These are phyloP conservation scores for Hylaeus volcanicus DNA, from an alignment of 1,140 invertebrate species.

Conservation along the genomic window DNA sequence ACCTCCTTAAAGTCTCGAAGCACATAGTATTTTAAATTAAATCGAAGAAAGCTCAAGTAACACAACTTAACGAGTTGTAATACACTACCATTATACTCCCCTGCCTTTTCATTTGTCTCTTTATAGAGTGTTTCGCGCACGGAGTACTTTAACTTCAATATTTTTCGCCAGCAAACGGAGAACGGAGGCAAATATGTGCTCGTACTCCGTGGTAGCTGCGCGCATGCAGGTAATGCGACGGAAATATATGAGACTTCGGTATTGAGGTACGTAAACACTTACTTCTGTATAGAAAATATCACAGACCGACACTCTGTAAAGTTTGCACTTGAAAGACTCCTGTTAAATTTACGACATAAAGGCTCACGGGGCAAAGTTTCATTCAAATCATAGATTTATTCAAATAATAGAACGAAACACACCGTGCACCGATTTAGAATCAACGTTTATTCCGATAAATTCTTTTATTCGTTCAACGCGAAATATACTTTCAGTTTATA, in stretches of 20 bases:
- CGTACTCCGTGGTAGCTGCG: background rate
- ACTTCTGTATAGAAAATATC: background rate
- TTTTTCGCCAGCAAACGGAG: background rate
- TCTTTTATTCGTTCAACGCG: no score
- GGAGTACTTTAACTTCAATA: background rate
- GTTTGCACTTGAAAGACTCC: constrained; percentile 1
- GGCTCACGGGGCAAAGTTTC: background rate
- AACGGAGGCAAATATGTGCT: background rate
- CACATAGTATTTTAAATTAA: background rate
- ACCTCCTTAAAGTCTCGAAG: background rate
- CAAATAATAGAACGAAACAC: no score
- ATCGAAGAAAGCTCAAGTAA: background rate
- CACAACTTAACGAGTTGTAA: background rate
- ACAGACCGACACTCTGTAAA: constrained; percentile 4
- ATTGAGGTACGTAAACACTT: constrained; percentile 9
- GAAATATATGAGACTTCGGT: constrained; percentile 11
- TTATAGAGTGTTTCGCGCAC: no score
- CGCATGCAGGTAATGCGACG: background rate
- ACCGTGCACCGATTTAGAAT: no score
- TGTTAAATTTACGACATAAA: background rate
- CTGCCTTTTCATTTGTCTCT: background rate
- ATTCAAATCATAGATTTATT: no score
- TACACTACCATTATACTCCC: background rate
- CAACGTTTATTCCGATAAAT: no score
- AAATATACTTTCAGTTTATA: no score